Evolutionary conservation across 2,113 vertebrate genomes (phyloP), one percentile per base, ranked within the genome.

Genomic region (Nycticorax nycticorax): DNA sequence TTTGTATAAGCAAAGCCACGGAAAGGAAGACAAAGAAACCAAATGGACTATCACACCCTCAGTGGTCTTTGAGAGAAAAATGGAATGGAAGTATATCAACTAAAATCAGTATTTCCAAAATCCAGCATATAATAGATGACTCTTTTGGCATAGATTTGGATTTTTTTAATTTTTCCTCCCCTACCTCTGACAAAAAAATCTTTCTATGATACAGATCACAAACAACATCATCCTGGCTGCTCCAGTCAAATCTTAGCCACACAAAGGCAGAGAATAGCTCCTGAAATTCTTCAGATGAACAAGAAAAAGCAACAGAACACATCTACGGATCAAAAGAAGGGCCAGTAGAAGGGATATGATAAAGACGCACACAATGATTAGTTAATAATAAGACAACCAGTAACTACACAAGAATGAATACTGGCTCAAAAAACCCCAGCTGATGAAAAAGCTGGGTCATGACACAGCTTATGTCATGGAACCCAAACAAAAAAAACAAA

Each of bases 71-170:
- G 28, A 50, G 9, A 59, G 20, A 55, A 87, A 69, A 81, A 26
- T 3, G 37, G 37, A 37, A 37, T 37, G 7, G 2, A 73, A 39
- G 4, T 4, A 3, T 14, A 41, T 4, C 19, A 39, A 41, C 0
- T 4, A n/a, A 88, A 73, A 73, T 24, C 24, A 24, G 5, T 3
- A 3, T 33, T 79, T 80, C 50, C 16, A 43, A 83, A 88, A 48
- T 1, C 6, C 8, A 71, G 23, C 10, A n/a, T 27, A 43, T 10
- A 35, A 64, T 12, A 53, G 30, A 6, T 21, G 1, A 59, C 0
- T 10, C 27, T 69, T 24, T 22, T 26, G 23, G 6, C 32, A n/a
- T 5, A 12, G 2, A 16, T 63, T 39, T 39, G 8, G 5, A 28
- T 53, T 19, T 52, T 45, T 56, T 35, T 9, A 19, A 8, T 39